These are phyloP conservation scores for Thaumatotibia leucotreta DNA, from an alignment of 1,140 invertebrate genomes.

Conservation along the genomic window DNA sequence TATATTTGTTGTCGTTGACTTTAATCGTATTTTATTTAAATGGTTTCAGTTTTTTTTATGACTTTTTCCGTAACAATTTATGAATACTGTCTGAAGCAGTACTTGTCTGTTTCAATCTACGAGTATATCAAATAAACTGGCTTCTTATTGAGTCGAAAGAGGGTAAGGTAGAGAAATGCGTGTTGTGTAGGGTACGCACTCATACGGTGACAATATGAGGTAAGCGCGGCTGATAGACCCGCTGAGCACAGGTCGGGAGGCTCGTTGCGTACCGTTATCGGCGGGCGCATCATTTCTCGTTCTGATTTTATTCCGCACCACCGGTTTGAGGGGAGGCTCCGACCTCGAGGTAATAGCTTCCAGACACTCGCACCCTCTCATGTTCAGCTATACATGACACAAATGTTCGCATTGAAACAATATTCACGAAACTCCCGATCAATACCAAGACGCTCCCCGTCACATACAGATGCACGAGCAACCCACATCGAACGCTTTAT, in stretches of 20 bases:
- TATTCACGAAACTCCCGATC: conserved; percentile 57
- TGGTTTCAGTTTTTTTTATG: neutral
- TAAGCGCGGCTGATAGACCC: conserved; percentile 32
- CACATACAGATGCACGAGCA: conserved; percentile 39
- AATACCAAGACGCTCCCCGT: conserved; percentile 43
- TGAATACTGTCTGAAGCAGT: neutral
- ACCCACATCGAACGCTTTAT: conserved; percentile 30
- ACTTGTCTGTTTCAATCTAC: neutral
- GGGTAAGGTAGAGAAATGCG: conserved; percentile 11
- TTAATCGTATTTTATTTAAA: conserved; percentile 11
- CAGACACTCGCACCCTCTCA: conserved; percentile 46
- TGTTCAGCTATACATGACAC: conserved; percentile 53
- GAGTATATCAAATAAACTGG: neutral
- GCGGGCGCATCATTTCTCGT: conserved; percentile 55
- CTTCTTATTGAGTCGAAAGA: neutral
- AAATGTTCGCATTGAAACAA: conserved; percentile 60
- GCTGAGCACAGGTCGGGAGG: conserved; percentile 22
- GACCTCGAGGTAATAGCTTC: conserved; percentile 54
- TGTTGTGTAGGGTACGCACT: conserved; percentile 12
- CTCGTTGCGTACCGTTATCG: conserved; percentile 32
- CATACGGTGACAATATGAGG: conserved; percentile 20
- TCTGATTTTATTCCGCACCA: conserved; percentile 58
- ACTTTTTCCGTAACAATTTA: neutral
- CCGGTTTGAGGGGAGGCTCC: conserved; percentile 31
- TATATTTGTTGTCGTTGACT: conserved; percentile 8